These are phyloP conservation scores for Diplodus puntazzo DNA, from an alignment of 2,797 vertebrate species.

Conservation along the genomic window DNA sequence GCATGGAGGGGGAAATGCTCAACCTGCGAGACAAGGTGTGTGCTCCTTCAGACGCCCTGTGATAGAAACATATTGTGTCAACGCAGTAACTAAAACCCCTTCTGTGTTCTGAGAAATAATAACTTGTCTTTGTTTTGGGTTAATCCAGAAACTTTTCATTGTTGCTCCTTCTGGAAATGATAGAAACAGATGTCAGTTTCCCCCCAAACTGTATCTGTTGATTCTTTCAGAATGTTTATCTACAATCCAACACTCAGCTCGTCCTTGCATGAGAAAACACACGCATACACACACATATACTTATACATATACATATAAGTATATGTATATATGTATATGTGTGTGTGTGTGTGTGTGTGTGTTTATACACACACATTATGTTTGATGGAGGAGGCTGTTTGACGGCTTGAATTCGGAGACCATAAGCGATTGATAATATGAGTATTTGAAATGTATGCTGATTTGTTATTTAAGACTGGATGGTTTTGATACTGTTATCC, in stretches of 20 bases:
- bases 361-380: too few relatives aligned
- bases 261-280: neutral
- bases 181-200: slow-evolving; percentile 1
- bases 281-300: too few relatives aligned
- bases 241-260: neutral
- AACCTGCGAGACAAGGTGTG: slow-evolving; percentile 91
- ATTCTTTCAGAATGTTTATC: neutral
- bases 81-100: neutral
- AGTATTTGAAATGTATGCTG: neutral
- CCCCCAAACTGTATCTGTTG: neutral
- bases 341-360: too few relatives aligned
- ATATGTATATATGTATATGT: too few relatives aligned
- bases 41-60: neutral
- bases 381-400: neutral
- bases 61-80: neutral
- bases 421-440: neutral
- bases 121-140: too few relatives aligned
- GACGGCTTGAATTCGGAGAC: neutral
- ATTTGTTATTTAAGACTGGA: neutral
- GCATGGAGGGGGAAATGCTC: slow-evolving; percentile 85
- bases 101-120: too few relatives aligned
- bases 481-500: neutral
- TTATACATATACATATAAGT: too few relatives aligned
- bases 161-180: slow-evolving; percentile 10
- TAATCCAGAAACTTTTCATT: neutral